phyloP scores from a whole-genome alignment of 1,140 invertebrate species.

The Nautilus pompilius region DNA sequence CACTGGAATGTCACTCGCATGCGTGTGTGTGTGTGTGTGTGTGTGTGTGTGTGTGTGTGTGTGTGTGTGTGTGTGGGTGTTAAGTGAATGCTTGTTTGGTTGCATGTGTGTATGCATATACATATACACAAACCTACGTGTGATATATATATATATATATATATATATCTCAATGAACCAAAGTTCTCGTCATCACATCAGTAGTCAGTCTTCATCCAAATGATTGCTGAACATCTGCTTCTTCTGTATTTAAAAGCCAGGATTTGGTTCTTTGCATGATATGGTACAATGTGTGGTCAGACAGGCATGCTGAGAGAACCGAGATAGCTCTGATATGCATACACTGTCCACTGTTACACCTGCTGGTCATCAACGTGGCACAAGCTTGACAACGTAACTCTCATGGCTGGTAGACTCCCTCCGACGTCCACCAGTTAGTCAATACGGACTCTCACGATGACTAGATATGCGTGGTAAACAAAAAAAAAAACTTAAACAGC shows the following conservation, averaged over 20 bases:
- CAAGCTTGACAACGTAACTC: too few species aligned
- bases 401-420: too few species aligned
- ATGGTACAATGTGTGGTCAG: too few species aligned
- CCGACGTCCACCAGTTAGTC: too few species aligned
- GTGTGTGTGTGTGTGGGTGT: not conserved
- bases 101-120: not conserved
- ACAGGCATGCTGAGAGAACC: too few species aligned
- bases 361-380: too few species aligned
- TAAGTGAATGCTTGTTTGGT: not conserved
- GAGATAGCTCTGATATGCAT: too few species aligned
- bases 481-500: too few species aligned
- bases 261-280: not conserved
- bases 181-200: not conserved
- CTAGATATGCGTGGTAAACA: too few species aligned
- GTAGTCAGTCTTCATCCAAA: not conserved
- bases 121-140: not conserved
- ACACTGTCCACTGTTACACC: too few species aligned
- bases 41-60: not conserved
- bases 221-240: not conserved
- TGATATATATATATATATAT: not conserved
- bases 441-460: too few species aligned
- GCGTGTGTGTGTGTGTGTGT: not conserved
- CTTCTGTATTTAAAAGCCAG: not conserved
- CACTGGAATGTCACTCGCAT: too few species aligned
- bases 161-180: not conserved